Conservation (phyloP, 2,797 vertebrate genomes). For the Crocidura indochinensis region DNA sequence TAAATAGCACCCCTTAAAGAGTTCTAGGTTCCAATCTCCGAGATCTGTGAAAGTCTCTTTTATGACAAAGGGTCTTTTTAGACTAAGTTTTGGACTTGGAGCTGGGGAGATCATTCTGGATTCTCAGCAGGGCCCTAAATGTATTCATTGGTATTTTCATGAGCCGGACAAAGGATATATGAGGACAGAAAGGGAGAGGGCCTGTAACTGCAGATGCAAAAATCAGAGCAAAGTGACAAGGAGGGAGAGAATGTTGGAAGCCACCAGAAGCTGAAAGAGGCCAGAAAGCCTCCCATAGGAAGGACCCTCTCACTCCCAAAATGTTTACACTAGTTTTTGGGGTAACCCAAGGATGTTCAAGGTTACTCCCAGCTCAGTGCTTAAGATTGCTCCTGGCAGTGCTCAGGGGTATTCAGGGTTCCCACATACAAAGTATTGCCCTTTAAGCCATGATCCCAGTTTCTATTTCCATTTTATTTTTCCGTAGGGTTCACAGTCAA, state of each 20-base stretch:
- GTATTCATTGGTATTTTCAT: neutral
- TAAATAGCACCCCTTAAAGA: neutral
- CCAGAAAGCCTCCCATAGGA: neutral
- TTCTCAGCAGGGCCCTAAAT: neutral
- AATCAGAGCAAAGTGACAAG: neutral
- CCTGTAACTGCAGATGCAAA: neutral
- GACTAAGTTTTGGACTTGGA: neutral
- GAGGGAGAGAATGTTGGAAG: slow-evolving; percentile 25
- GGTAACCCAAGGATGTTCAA: too few species aligned
- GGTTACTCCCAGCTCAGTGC: too few species aligned
- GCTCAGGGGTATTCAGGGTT: too few species aligned
- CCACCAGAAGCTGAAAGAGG: neutral
- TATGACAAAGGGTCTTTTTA: neutral
- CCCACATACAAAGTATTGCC: too few species aligned
- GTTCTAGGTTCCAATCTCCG: neutral
- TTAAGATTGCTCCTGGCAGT: too few species aligned
- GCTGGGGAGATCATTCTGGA: neutral
- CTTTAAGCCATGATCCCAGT: too few species aligned
- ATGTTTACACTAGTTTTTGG: neutral
- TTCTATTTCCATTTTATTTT: too few species aligned
- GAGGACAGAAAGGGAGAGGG: neutral
- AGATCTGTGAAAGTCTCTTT: neutral
- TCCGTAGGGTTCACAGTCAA: too few species aligned
- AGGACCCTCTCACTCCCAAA: neutral
- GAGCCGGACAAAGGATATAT: neutral